Evolutionary conservation across 2,797 vertebrate genomes (phyloP), one percentile per base, ranked within the genome.

Genomic region (Sebastes reedi): DNA sequence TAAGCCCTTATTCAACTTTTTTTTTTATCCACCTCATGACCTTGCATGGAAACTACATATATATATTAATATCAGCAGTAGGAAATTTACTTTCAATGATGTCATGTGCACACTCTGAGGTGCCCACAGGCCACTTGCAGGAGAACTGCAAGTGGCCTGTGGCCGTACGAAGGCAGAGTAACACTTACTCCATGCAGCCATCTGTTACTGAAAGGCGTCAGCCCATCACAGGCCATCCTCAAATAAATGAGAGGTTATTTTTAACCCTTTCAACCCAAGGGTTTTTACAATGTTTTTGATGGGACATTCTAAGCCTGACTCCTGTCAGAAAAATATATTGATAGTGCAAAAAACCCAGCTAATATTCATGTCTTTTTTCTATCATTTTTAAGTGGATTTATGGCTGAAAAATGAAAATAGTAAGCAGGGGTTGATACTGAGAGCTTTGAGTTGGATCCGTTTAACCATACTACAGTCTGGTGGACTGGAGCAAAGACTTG

Each of bases 111-210:
- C 56, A 76, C 24, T 9, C 18, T 29, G 56, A 59, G 25, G 2
- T 64, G 61, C n/a, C 12, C 22, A 34, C 32, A 24, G 32, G 32
- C 32, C 61, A 36, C 61, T 64, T 9, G 6, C 61, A 29, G 77
- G 32, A 66, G 50, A n/a, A n/a, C 50, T 52, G 20, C 16, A 18
- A 52, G 50, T 20, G 6, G 36, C n/a, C 36, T n/a, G 76, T 75
- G 42, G 42, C 42, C 42, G 42, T 54, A 54, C 0, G 70, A 81
- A 78, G 67, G 67, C 79, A 64, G 77, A 61, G 73, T 66, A 70
- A 73, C 77, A 64, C 81, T 72, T 50, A 27, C 42, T 34, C 54
- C 67, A 56, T 55, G 60, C 67, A 71, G 52, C 54, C 62, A 67
- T 80, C 73, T 79, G 65, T 27, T 22, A 9, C 52, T 46, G 74